Evolutionary conservation across 2,797 vertebrate genomes (phyloP), one percentile per base, ranked within the genome.

Genomic region (Myiothlypis coronata): DNA sequence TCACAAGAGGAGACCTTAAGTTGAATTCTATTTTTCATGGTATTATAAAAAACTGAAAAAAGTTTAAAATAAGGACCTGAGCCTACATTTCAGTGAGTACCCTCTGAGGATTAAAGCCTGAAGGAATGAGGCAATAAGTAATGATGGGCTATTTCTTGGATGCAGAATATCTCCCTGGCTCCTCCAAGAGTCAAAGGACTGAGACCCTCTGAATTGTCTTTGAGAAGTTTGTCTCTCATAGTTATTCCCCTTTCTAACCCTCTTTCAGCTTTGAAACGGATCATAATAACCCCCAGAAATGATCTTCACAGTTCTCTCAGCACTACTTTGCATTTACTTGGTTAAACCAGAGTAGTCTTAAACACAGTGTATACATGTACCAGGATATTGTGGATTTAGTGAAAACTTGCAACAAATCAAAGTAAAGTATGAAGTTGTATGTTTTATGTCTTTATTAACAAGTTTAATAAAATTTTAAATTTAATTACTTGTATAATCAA

Each of bases 401-500:
- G 47, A 87, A 92, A 94, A 52, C n/a, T 93, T 55, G 50, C n/a
- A 74, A 68, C 28, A 89, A 96, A 95, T 82, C 87, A 93, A 96
- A 94, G 71, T 27, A 74, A 87, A 90, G 14, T 61, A 94, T 77
- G 65, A 83, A 90, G 60, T 6, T 53, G 14, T 46, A 43, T 68
- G 46, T 79, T 95, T 91, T 90, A 83, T 68, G 35, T 86, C 65
- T 84, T 95, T 88, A 91, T 96, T 96, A 91, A 81, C 12, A 87
- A 78, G 39, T 81, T 94, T 87, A 94, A 93, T 91, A 85, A 34
- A 79, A 83, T 68, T 91, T 94, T 70, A 85, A 87, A 96, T 95
- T 68, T 88, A 90, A 94, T 96, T 94, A 83, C 84, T 61, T 81
- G 41, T 86, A 65, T 74, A 95, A 97, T 96, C 92, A 96, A 95